phyloP scores from a whole-genome alignment of 2,888 invertebrate species.

The Oscheius myriophilus region DNA sequence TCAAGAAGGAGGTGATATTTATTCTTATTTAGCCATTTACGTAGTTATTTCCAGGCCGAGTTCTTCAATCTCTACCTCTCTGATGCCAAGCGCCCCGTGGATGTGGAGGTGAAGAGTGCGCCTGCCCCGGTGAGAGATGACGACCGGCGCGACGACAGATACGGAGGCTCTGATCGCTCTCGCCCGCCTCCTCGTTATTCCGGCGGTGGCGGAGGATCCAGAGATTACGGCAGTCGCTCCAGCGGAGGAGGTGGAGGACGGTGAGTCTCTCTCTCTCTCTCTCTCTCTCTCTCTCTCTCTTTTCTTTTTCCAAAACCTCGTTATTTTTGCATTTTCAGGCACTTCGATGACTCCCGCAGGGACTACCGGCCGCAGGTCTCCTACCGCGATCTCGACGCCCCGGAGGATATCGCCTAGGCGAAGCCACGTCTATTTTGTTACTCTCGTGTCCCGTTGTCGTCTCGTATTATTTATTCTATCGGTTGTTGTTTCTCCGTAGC shows the following conservation, averaged over 20 bases:
- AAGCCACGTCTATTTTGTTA: not conserved
- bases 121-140: slow-evolving; percentile 13
- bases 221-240: slow-evolving; percentile 46
- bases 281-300: not conserved
- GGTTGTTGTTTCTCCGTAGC: no score
- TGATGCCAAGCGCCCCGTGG: slow-evolving; percentile 91
- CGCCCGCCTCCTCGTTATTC: slow-evolving; percentile 15
- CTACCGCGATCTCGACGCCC: slow-evolving; percentile 90
- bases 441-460: slow-evolving; percentile 1
- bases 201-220: slow-evolving; percentile 26
- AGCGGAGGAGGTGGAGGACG: slow-evolving; percentile 25
- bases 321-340: slow-evolving; percentile 20
- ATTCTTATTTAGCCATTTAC: not conserved
- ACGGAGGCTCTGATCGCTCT: not conserved
- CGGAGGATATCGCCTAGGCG: slow-evolving; percentile 76
- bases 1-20: slow-evolving; percentile 83
- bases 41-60: slow-evolving; percentile 76
- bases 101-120: slow-evolving; percentile 77
- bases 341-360: slow-evolving; percentile 43
- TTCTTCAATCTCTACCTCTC: slow-evolving; percentile 95
- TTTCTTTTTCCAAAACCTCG: not conserved
- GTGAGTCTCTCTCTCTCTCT: not conserved
- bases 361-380: slow-evolving; percentile 82
- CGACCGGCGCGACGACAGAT: slow-evolving; percentile 31
- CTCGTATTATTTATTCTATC: not conserved